These are phyloP conservation scores for Tenrec ecaudatus DNA, from an alignment of 2,113 vertebrate genomes.

Conservation along the genomic window DNA sequence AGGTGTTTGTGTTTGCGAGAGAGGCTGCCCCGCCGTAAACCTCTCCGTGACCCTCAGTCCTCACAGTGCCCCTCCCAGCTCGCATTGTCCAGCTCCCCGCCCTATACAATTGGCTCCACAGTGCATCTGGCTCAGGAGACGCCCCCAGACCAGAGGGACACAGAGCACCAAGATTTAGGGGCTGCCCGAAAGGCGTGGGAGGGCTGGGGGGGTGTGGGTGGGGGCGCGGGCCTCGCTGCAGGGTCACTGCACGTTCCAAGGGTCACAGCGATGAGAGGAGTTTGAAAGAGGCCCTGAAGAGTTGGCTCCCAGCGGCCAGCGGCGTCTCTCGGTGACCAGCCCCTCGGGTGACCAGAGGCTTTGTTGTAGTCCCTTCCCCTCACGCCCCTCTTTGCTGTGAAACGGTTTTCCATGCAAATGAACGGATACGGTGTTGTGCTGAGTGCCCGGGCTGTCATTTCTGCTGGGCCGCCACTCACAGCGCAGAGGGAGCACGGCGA, in stretches of 20 bases:
- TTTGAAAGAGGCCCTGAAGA: background rate
- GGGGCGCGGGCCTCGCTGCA: background rate
- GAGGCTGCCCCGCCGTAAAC: background rate
- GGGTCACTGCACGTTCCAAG: background rate
- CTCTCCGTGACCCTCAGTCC: background rate
- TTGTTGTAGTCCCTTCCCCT: background rate
- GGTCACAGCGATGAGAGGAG: background rate
- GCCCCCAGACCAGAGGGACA: background rate
- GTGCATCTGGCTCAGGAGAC: fast-evolving
- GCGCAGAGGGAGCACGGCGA: background rate
- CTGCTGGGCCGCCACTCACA: background rate
- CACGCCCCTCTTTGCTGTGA: too few relatives aligned
- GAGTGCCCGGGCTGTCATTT: background rate
- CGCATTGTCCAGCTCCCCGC: background rate
- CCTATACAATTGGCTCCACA: fast-evolving
- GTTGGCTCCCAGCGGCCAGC: background rate
- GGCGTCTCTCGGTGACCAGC: too few relatives aligned
- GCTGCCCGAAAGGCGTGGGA: background rate
- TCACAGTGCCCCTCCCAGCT: background rate
- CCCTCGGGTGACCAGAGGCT: background rate
- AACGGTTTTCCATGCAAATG: constrained; percentile 4
- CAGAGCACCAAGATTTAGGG: constrained; percentile 29
- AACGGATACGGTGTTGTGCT: background rate
- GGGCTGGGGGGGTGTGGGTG: too few relatives aligned
- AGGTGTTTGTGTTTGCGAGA: background rate